phyloP scores from a whole-genome alignment of 2,888 invertebrate genomes.

The Trisateles emortualis region DNA sequence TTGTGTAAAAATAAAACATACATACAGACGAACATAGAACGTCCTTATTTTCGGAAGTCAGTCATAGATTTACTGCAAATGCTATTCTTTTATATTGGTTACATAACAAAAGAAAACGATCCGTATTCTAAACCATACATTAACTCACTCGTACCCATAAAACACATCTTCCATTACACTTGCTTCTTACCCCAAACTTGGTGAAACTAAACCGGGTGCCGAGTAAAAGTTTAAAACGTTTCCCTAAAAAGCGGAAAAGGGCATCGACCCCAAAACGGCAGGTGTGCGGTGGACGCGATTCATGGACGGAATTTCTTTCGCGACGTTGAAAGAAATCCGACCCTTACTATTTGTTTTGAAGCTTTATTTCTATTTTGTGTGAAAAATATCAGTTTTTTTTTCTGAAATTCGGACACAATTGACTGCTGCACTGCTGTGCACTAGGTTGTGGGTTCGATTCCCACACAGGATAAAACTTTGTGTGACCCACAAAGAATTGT shows the following conservation, averaged over 20 bases:
- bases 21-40: too few relatives aligned
- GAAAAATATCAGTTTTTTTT: background rate
- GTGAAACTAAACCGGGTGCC: slow-evolving; percentile 9
- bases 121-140: background rate
- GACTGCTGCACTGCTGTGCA: too few relatives aligned
- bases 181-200: slow-evolving; percentile 5
- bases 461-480: too few relatives aligned
- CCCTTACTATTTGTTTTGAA: slow-evolving; percentile 45
- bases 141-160: background rate
- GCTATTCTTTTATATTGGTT: slow-evolving; percentile 14
- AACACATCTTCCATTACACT: slow-evolving; percentile 6
- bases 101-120: background rate
- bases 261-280: slow-evolving; percentile 50
- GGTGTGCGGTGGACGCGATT: slow-evolving; percentile 55
- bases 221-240: slow-evolving; percentile 45
- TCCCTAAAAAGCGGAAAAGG: slow-evolving; percentile 33
- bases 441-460: too few relatives aligned
- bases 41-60: too few relatives aligned
- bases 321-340: slow-evolving; percentile 51
- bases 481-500: too few relatives aligned
- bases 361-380: background rate
- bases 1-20: too few relatives aligned
- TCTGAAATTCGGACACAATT: too few relatives aligned
- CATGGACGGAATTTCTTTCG: slow-evolving; percentile 55
- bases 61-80: slow-evolving; percentile 14